Conservation (phyloP, 2,888 invertebrate species). For the Eupithecia tripunctaria region DNA sequence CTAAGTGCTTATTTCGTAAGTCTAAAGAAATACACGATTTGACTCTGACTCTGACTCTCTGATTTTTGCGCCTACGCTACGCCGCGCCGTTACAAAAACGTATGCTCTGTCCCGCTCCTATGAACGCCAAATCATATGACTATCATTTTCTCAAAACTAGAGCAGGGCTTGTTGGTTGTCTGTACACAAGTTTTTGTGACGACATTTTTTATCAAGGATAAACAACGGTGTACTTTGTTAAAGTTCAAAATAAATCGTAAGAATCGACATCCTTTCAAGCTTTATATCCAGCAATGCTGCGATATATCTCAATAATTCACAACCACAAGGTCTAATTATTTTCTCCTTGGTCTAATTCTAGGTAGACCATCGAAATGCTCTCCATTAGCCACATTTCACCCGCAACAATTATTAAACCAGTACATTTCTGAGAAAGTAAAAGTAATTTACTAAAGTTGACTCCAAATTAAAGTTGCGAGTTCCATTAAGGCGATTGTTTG, state of each 20-base stretch:
- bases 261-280: neutral
- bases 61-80: too few relatives aligned
- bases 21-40: too few relatives aligned
- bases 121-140: too few relatives aligned
- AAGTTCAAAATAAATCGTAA: neutral
- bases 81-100: too few relatives aligned
- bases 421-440: constrained; percentile 20
- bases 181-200: neutral
- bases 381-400: neutral
- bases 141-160: too few relatives aligned
- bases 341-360: neutral
- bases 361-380: neutral
- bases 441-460: constrained; percentile 26
- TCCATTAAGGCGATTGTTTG: constrained; percentile 25
- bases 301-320: neutral
- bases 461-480: constrained; percentile 23
- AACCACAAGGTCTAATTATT: neutral
- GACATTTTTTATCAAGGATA: neutral
- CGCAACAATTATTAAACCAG: constrained; percentile 2
- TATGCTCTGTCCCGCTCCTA: too few relatives aligned
- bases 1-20: too few relatives aligned
- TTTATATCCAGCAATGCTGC: neutral
- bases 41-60: too few relatives aligned
- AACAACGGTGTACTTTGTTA: neutral
- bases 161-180: neutral